phyloP scores from a whole-genome alignment of 1,140 invertebrate genomes.

The Laupala kohalensis region DNA sequence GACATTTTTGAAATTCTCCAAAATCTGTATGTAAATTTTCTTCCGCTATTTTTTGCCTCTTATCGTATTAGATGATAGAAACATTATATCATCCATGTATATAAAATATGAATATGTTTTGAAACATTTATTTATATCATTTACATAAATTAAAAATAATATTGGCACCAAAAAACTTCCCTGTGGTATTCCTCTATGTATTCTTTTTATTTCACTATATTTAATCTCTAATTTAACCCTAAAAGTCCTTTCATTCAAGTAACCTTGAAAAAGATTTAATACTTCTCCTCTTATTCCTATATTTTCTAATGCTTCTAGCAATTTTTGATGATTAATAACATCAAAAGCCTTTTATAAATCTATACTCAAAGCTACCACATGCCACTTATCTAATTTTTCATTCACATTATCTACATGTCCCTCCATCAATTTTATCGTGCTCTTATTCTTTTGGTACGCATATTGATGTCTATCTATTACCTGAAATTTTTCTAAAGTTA shows the following conservation, averaged over 20 bases:
- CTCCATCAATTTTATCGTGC: not conserved
- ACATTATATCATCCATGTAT: not conserved
- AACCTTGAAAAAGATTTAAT: not conserved
- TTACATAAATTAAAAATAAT: not conserved
- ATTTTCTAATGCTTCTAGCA: not conserved
- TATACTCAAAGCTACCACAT: not conserved
- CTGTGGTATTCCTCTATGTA: not conserved
- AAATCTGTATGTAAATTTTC: not conserved
- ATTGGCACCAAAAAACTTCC: not conserved
- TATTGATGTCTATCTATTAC: not conserved
- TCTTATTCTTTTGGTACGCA: not conserved
- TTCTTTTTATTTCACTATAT: not conserved
- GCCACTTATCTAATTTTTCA: not conserved
- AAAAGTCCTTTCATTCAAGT: not conserved
- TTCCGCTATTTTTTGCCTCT: not conserved
- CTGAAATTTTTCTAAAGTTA: not conserved
- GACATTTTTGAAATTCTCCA: not conserved
- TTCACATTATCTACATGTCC: not conserved
- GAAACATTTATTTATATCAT: not conserved
- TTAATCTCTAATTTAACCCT: not conserved
- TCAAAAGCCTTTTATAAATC: not conserved
- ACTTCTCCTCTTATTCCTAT: not conserved
- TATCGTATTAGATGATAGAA: not conserved
- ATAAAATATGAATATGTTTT: not conserved
- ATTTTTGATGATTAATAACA: not conserved